A percentile compares a stretch with the other conserved stretches of the same genome.
Conservation (phyloP, 2,113 vertebrate species). For the Eolophus roseicapilla region DNA sequence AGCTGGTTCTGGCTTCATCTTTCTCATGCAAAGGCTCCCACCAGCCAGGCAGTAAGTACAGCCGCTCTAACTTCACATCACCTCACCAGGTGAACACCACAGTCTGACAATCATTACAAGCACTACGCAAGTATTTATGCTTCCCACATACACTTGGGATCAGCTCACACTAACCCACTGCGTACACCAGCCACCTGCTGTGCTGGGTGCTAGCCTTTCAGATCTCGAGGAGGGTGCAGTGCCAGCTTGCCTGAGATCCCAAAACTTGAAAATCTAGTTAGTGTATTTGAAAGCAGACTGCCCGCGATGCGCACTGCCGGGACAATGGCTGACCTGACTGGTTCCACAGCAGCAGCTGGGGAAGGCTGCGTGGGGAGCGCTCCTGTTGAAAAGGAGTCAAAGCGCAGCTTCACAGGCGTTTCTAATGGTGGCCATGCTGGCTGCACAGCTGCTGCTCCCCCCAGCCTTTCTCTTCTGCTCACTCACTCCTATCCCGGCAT, state of each 20-base stretch:
- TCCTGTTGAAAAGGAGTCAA: background rate
- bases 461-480: background rate
- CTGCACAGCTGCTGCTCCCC: background rate
- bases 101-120: background rate
- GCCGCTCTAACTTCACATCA: rapidly evolving
- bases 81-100: background rate
- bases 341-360: background rate
- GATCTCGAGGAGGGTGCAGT: background rate
- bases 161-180: background rate
- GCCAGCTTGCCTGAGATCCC: background rate
- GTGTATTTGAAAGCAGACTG: background rate
- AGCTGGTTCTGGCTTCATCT: background rate
- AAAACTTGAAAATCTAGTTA: background rate
- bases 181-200: rapidly evolving
- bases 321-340: background rate
- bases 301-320: background rate
- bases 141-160: background rate
- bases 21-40: background rate
- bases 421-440: background rate
- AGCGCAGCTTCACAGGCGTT: background rate
- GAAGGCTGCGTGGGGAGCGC: background rate
- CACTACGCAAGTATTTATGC: background rate
- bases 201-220: rapidly evolving
- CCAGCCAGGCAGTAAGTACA: background rate
- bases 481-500: no score